These are phyloP conservation scores for Ctena decussata DNA, from an alignment of 2,888 invertebrate genomes.

Conservation along the genomic window DNA sequence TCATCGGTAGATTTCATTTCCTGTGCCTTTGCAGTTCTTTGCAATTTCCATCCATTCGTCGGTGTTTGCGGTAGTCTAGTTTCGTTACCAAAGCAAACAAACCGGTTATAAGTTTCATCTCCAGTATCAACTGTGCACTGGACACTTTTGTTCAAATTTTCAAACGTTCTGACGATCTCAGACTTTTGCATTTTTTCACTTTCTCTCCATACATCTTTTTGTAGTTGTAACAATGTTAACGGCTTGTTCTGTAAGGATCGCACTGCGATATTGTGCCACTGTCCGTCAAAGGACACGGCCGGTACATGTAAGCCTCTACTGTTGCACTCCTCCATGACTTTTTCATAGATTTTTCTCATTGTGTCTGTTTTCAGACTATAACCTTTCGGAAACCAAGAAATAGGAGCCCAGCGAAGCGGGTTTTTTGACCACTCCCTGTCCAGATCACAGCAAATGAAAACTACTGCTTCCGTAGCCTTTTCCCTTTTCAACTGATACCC, in stretches of 20 bases:
- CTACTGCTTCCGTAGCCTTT: conserved; percentile 50
- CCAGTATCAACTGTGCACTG: too few species aligned
- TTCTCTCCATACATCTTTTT: conserved; percentile 46
- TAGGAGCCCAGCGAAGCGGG: conserved; percentile 25
- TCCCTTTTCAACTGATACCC: conserved; percentile 31
- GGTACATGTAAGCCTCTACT: conserved; percentile 34
- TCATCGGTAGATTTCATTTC: too few species aligned
- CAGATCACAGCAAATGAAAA: conserved; percentile 45
- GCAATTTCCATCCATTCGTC: too few species aligned
- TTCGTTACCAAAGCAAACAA: too few species aligned
- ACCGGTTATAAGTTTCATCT: too few species aligned
- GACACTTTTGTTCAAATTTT: conserved; percentile 28
- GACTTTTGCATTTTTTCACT: conserved; percentile 24
- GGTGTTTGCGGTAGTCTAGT: too few species aligned
- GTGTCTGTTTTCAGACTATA: conserved; percentile 27
- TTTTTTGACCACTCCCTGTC: conserved; percentile 54
- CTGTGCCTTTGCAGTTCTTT: too few species aligned
- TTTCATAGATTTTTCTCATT: conserved; percentile 20
- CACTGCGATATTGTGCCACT: conserved; percentile 39
- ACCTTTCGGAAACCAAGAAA: conserved; percentile 44
- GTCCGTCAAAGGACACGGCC: conserved; percentile 32
- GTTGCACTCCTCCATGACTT: conserved; percentile 12
- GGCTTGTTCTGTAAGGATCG: not conserved
- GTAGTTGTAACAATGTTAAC: conserved; percentile 37
- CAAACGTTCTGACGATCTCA: conserved; percentile 18